Evolutionary conservation across 2,888 invertebrate genomes (phyloP).

Genomic region (Acronicta aceris): DNA sequence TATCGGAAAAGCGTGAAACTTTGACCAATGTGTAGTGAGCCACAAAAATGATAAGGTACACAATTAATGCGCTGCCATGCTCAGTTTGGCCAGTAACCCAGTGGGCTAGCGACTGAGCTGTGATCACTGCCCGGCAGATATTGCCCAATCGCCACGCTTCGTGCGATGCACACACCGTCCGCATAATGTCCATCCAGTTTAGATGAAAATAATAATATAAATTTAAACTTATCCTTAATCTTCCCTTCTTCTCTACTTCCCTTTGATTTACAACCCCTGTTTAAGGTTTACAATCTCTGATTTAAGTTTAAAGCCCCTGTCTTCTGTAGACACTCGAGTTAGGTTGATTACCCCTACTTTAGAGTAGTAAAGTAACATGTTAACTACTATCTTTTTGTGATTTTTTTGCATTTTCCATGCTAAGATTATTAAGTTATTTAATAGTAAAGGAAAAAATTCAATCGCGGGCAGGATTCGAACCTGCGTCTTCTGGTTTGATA

Average conservation of each 20-base stretch:
- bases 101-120: conserved; percentile 54
- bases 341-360: too few species aligned
- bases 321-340: too few species aligned
- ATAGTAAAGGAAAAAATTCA: too few species aligned
- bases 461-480: too few species aligned
- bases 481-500: too few species aligned
- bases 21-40: conserved; percentile 45
- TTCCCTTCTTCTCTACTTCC: too few species aligned
- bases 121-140: conserved; percentile 69
- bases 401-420: too few species aligned
- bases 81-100: conserved; percentile 64
- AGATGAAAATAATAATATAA: background rate
- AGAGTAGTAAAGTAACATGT: too few species aligned
- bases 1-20: conserved; percentile 19
- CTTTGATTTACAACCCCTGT: too few species aligned
- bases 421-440: too few species aligned
- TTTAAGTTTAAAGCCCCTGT: background rate
- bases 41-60: conserved; percentile 47
- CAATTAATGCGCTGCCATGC: conserved; percentile 81
- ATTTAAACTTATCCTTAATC: too few species aligned
- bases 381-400: too few species aligned
- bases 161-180: conserved; percentile 47
- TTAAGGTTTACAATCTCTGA: background rate
- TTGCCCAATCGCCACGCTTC: conserved; percentile 73
- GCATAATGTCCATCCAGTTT: conserved; percentile 38